phyloP scores from a whole-genome alignment of 1,140 invertebrate genomes.

The Melanaphis sacchari region DNA sequence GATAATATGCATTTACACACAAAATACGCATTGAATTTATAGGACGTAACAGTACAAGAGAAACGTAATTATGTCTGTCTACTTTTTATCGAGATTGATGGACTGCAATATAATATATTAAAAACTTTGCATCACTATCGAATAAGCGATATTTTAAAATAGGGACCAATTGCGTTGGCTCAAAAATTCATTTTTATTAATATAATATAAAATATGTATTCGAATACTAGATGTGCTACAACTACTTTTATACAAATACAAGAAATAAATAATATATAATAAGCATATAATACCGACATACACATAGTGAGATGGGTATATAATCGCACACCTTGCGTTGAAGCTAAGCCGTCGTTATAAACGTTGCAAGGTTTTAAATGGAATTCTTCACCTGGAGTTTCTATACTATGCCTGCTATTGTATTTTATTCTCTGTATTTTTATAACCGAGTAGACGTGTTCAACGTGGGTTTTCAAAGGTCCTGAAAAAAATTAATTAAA shows the following conservation, averaged over 20 bases:
- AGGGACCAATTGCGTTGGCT: not conserved
- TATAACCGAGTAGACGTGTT: not conserved
- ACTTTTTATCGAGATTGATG: not conserved
- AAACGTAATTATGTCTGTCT: not conserved
- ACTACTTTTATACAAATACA: not conserved
- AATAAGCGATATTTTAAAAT: not conserved
- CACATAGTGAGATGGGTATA: not conserved
- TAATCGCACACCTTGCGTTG: slow-evolving; percentile 21
- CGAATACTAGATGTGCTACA: not conserved
- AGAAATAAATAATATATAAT: not conserved
- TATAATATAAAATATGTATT: not conserved
- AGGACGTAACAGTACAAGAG: not conserved
- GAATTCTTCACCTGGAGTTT: slow-evolving; percentile 44
- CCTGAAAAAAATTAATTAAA: slow-evolving; percentile 1
- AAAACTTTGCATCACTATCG: not conserved
- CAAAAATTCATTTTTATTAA: not conserved
- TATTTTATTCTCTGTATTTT: not conserved
- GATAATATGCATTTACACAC: not conserved
- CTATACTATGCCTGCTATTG: not conserved
- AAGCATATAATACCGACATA: not conserved
- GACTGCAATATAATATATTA: too few species aligned
- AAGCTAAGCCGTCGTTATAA: slow-evolving; percentile 24
- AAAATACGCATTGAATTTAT: not conserved
- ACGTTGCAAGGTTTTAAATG: slow-evolving; percentile 19
- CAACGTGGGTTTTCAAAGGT: not conserved